Evolutionary conservation across 64 coral and sea anemone genomes (phyloP), one percentile per base, ranked within the genome.

Genomic region (Porites lutea): DNA sequence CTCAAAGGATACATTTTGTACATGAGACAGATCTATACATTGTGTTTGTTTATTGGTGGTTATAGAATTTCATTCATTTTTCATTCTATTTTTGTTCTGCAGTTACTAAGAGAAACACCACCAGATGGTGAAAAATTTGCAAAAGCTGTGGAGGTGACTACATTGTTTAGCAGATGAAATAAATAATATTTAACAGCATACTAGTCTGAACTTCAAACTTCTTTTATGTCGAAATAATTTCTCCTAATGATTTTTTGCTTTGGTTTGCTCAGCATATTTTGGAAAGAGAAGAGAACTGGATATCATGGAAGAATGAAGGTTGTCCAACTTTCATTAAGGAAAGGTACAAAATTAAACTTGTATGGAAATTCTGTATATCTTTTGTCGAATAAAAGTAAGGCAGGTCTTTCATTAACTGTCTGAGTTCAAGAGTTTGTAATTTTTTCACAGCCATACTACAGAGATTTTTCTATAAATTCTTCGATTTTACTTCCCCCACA

Each of bases 281-380:
- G 21, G 95, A 97, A 68, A 82, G 97, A 71, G 97, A 98, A 80
- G 97, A 98, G 74, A 98, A 98, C 62, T 98, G 97, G 97, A 98
- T 96, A 73, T 93, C 94, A 62, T 98, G 97, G 97, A 98, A 98
- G 66, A 98, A 98, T 62, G 97, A 95, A 53, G 91, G 97, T 4
- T 98, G 97, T 79, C 97, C 94, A 74, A 96, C 90, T 72, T 98
- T 98, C 55, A 96, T 95, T 46, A 98, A 96, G 76, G 97, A 98
- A 83, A 98, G 69, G 63, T 80, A 45, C 27, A 37, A 37, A 37
- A 37, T 37, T 37, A 37, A 37, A n/a, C 19, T 70, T 70, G 23
- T n/a, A n/a, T 37, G 66, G 23, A 16, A 70, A 70, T 21, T 14
- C 66, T 8, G 19, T 70, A 70, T 3, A 21, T 70, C 19, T 37